Percentiles rank a stretch among this genome's conserved stretches.
phyloP scores from a whole-genome alignment of 2,797 vertebrate species.

The Sebastes glaucus region DNA sequence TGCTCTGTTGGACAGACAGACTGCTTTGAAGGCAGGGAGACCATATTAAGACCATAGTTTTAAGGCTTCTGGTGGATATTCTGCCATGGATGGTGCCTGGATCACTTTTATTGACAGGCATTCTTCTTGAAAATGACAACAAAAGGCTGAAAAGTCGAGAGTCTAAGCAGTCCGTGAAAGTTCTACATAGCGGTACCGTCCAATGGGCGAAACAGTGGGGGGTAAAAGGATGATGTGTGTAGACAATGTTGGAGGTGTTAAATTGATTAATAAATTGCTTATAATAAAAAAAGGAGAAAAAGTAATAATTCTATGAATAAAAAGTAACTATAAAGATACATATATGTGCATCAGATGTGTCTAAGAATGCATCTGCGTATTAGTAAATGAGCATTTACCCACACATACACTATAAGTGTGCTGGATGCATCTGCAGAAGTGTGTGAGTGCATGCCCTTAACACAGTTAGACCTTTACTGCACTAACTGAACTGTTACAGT shows the following conservation, averaged over 20 bases:
- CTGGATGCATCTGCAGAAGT: not conserved
- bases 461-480: not conserved
- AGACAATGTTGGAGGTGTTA: too few relatives aligned
- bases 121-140: not conserved
- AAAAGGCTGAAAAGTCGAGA: not conserved
- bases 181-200: not conserved
- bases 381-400: not conserved
- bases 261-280: not conserved
- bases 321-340: not conserved
- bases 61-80: not conserved
- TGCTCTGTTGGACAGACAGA: not conserved
- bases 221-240: not conserved
- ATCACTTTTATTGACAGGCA: not conserved
- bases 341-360: not conserved
- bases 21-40: not conserved
- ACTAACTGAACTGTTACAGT: not conserved
- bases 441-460: conserved; percentile 16
- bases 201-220: not conserved
- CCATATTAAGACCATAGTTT: not conserved
- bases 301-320: not conserved
- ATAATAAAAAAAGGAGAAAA: not conserved
- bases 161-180: not conserved
- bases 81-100: not conserved
- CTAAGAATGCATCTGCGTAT: not conserved
- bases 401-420: not conserved